Evolutionary conservation across 2,888 invertebrate species (phyloP).

Genomic region (Stratiomys singularior): DNA sequence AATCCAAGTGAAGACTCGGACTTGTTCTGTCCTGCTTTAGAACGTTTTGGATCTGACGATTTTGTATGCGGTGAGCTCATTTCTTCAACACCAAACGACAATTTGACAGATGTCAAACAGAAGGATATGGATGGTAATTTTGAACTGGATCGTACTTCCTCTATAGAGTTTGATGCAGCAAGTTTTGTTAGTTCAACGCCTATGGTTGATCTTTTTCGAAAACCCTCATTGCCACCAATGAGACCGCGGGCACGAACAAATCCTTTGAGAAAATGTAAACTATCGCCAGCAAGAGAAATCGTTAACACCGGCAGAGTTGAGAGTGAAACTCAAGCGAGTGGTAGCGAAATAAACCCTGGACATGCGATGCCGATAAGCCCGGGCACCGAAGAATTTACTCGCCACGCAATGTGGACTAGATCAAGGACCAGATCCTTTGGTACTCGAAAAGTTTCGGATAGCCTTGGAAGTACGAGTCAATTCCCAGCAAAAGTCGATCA

Average conservation of each 20-base stretch:
- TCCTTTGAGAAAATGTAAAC: background rate
- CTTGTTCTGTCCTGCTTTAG: background rate
- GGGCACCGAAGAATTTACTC: background rate
- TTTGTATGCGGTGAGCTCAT: background rate
- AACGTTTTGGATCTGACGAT: background rate
- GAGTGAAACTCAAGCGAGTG: too few relatives aligned
- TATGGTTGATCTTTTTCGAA: background rate
- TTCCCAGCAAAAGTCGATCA: too few relatives aligned
- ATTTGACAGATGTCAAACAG: background rate
- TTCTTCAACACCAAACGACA: constrained; percentile 7
- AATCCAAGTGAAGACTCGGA: background rate
- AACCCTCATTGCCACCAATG: background rate
- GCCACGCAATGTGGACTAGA: background rate
- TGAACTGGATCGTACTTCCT: background rate
- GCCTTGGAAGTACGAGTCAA: too few relatives aligned
- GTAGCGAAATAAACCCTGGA: background rate
- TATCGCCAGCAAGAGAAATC: background rate
- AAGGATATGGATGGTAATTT: too few relatives aligned
- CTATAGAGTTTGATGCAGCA: background rate
- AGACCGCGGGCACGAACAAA: background rate
- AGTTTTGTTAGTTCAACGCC: background rate
- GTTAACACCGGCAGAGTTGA: too few relatives aligned
- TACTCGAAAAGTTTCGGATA: background rate
- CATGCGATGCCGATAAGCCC: too few relatives aligned
- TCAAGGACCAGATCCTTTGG: background rate